Evolutionary conservation across 2,888 invertebrate species (phyloP).

Genomic region (Oligia latruncula): DNA sequence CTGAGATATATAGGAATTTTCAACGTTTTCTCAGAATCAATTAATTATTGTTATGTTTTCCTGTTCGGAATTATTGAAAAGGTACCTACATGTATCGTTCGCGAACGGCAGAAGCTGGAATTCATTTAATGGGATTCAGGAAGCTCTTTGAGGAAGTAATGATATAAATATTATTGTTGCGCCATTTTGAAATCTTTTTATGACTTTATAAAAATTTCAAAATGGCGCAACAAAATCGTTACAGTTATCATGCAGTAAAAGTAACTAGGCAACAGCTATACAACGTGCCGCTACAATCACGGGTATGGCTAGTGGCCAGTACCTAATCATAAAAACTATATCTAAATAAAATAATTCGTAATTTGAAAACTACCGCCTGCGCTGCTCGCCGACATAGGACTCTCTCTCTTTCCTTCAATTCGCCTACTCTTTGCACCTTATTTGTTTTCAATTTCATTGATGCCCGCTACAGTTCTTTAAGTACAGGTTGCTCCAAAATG

Average conservation of each 20-base stretch:
- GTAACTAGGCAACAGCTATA: too few species aligned
- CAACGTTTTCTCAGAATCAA: slow-evolving; percentile 26
- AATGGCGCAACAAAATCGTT: too few species aligned
- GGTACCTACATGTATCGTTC: slow-evolving; percentile 8
- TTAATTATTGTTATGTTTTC: slow-evolving; percentile 26
- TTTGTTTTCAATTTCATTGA: background rate
- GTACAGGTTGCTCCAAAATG: background rate
- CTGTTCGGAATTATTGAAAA: background rate
- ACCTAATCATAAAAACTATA: background rate
- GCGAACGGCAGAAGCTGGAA: background rate
- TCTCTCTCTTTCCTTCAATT: background rate
- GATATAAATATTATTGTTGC: slow-evolving; percentile 4
- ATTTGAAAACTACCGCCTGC: background rate
- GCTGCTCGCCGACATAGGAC: background rate
- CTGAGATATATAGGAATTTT: background rate
- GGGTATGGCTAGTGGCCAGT: too few species aligned
- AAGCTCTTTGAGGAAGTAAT: slow-evolving; percentile 8
- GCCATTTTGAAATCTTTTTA: background rate
- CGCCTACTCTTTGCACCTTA: background rate
- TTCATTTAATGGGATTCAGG: background rate
- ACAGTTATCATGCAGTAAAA: too few species aligned
- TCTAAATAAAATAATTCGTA: background rate
- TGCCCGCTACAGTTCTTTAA: background rate
- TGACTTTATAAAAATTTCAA: too few species aligned
- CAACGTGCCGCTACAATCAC: background rate